Evolutionary conservation across 2,797 vertebrate species (phyloP), one percentile per base, ranked within the genome.

Genomic region (Lateolabrax maculatus): DNA sequence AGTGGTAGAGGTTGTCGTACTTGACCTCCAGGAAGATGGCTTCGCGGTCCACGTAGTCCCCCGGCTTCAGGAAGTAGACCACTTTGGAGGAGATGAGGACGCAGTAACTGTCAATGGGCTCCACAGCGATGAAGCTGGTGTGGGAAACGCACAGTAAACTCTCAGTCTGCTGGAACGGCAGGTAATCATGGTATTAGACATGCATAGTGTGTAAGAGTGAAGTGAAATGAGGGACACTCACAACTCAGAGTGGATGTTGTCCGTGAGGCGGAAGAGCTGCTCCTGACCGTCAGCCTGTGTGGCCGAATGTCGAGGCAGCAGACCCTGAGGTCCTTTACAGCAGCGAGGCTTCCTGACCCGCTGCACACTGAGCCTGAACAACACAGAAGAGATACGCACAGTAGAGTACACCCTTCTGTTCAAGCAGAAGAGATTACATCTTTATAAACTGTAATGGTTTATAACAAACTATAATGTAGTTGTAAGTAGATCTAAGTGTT

Each of bases 21-120:
- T 97, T 99, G 83, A 99, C 97, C 90, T 99, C 98, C 2, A 99
- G 94, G 94, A 99, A 98, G 79, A 99, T 97, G 87, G 97, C 96
- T 15, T 99, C 98, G 0, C 97, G 96, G 79, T 99, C 98, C 1
- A 95, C 92, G 0, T 90, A 96, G 15, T 98, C 97, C 0, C 96
- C 96, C 0, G 95, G 96, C 79, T 95, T 98, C 13, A 99, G 95
- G 93, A 99, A 99, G 86, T 99, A 99, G 19, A 99, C 98, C 0
- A 96, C 96, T 88, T 97, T 98, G 39, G 98, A 99, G 76, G 98
- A 99, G 93, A 99, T 99, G 83, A 99, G 96, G 74, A 99, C 98
- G 0, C 96, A 97, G 86, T 97, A 99, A 84, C 94, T 97, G 91
- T 99, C 98, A 0, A 97, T 97, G 74, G 95, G 95, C 90, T 99